Evolutionary conservation across 2,888 invertebrate genomes (phyloP).

Genomic region (Apeira syringaria): DNA sequence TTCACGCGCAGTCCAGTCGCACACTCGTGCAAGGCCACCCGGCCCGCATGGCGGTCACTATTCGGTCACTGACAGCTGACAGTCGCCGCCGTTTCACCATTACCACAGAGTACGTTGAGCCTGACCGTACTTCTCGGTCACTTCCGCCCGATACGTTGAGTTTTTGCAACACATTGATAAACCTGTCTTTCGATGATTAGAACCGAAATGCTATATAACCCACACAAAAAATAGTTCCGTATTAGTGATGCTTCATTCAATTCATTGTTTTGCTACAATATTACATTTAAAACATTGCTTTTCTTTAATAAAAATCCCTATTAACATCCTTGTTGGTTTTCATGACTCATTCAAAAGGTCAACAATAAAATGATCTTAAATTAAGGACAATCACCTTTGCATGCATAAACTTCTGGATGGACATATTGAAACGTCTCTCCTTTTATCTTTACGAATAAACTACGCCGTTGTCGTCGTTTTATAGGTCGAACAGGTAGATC

Average conservation of each 20-base stretch:
- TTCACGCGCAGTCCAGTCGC: no score
- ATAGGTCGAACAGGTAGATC: slow-evolving; percentile 45
- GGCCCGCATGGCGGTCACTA: slow-evolving; percentile 22
- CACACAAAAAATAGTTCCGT: slow-evolving; percentile 19
- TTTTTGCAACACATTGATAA: slow-evolving; percentile 13
- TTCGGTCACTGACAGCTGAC: slow-evolving; percentile 61
- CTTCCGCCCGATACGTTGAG: slow-evolving; percentile 16
- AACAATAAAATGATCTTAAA: slow-evolving; percentile 16
- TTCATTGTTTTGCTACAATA: slow-evolving; percentile 2
- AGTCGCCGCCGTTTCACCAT: slow-evolving; percentile 6
- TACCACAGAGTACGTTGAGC: slow-evolving; percentile 13
- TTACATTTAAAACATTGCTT: neutral
- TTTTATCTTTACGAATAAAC: slow-evolving; percentile 35
- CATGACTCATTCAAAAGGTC: slow-evolving; percentile 22
- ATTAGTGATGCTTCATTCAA: slow-evolving; percentile 13
- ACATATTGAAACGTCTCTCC: slow-evolving; percentile 27
- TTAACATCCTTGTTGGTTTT: slow-evolving; percentile 15
- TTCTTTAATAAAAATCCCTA: slow-evolving; percentile 1
- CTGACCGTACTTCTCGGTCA: no score
- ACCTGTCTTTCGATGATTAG: slow-evolving; percentile 2
- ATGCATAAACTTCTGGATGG: slow-evolving; percentile 23
- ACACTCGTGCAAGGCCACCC: slow-evolving; percentile 50
- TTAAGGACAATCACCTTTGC: slow-evolving; percentile 16
- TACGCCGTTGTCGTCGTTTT: slow-evolving; percentile 41
- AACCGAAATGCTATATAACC: slow-evolving; percentile 10